Evolutionary conservation across 2,888 invertebrate species (phyloP), one percentile per base, ranked within the genome.

Genomic region (Spatulosminthurus flaviceps): DNA sequence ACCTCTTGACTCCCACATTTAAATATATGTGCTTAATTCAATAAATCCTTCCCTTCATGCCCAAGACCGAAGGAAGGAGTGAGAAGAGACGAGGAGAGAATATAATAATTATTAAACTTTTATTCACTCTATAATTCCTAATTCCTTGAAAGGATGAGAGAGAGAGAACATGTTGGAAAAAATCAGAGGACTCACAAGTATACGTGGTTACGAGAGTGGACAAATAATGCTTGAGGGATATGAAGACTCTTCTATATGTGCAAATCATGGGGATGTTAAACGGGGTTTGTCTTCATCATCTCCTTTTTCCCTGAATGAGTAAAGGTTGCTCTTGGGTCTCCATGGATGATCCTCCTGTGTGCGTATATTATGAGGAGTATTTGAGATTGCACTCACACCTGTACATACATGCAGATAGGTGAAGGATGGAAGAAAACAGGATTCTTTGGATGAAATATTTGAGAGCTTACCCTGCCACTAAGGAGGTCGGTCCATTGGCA

Each of bases 401-500:
- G 24, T 19, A n/a, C n/a, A n/a, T n/a, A n/a, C n/a, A n/a, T n/a
- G n/a, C n/a, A n/a, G n/a, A n/a, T n/a, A n/a, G n/a, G n/a, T n/a
- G n/a, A n/a, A n/a, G n/a, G n/a, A n/a, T n/a, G n/a, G n/a, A 61
- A 28, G 43, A 76, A 76, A 76, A 76, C 76, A 76, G 76, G 76
- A 76, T 76, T 76, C 43, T 67, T 67, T 21, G 19, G 66, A 51
- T 67, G 64, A 76, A 66, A 66, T 64, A 24, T 64, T 64, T 69
- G 28, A 13, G 19, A 29, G 2, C 21, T 29, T 16, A 69, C 34
- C 34, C 34, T 28, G 22, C 42, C 24, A n/a, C 29, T 11, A 24
- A 76, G 66, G 75, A 74, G 74, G 74, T 72, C 72, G 72, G 72
- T 74, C 74, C 74, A 76, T 24, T 76, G 76, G 76, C 76, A 76